These are phyloP conservation scores for Drosophila sp. DNA, from an alignment of 1,140 invertebrate genomes.

Conservation along the genomic window DNA sequence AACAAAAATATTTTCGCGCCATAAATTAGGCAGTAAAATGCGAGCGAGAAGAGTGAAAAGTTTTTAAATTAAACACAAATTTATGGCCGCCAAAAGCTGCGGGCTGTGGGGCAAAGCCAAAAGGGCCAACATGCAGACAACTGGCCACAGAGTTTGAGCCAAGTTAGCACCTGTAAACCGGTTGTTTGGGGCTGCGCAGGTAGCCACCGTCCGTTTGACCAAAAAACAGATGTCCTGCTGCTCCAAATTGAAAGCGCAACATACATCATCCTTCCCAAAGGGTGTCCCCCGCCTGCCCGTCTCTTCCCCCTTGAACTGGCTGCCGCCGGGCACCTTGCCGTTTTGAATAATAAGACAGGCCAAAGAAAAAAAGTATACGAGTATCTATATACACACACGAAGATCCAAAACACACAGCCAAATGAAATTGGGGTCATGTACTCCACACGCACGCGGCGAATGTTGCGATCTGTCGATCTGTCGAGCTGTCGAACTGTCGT, in stretches of 20 bases:
- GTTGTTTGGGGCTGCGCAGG: conserved; percentile 46
- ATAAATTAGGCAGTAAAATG: conserved; percentile 72
- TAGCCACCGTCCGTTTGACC: conserved; percentile 30
- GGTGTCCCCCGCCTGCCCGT: conserved; percentile 19
- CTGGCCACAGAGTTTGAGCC: conserved; percentile 26
- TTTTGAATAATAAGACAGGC: conserved; percentile 57
- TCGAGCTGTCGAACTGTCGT: conserved; percentile 6
- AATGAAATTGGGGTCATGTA: conserved; percentile 84
- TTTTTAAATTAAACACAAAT: conserved; percentile 83
- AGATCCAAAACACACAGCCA: conserved; percentile 38
- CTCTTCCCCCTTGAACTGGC: neutral
- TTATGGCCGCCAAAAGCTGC: conserved; percentile 77
- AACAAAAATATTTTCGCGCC: conserved; percentile 71
- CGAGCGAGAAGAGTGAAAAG: conserved; percentile 71
- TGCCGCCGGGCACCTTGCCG: conserved; percentile 53
- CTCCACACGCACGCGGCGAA: conserved; percentile 55
- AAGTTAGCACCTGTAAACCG: conserved; percentile 81
- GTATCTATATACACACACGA: too few relatives aligned
- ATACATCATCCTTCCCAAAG: conserved; percentile 76
- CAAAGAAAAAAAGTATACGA: neutral
- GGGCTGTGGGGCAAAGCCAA: conserved; percentile 70
- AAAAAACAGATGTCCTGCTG: conserved; percentile 84
- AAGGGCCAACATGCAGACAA: conserved; percentile 26
- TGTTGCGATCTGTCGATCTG: neutral
- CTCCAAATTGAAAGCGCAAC: conserved; percentile 84